A percentile compares a stretch with the other conserved stretches of the same genome.
Evolutionary conservation across 2,888 invertebrate species (phyloP).

Genomic region (Lampropteryx suffumata): DNA sequence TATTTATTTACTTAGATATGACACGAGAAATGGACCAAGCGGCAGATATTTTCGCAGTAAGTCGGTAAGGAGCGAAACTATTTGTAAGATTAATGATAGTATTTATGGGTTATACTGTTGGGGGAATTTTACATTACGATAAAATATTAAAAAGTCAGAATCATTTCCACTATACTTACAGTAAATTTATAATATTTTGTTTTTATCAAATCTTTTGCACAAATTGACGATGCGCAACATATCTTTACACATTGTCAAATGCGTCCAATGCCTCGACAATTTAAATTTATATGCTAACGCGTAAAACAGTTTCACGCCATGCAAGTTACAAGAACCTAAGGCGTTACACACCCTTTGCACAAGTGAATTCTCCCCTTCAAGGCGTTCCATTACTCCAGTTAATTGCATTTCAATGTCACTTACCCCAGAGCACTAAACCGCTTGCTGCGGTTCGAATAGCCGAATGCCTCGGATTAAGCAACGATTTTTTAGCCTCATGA

Average conservation of each 20-base stretch:
- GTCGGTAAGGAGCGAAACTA: conserved; percentile 29
- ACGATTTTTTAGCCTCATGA: not conserved
- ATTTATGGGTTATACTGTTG: conserved; percentile 8
- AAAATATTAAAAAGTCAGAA: conserved; percentile 7
- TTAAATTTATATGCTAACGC: conserved; percentile 20
- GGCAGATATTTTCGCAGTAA: conserved; percentile 32
- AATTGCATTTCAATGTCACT: conserved; percentile 30
- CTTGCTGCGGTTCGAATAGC: conserved; percentile 3
- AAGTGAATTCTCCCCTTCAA: conserved; percentile 23
- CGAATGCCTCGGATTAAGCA: not conserved
- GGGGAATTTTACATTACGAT: conserved; percentile 13
- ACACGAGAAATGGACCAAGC: conserved; percentile 34
- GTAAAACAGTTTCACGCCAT: conserved; percentile 12
- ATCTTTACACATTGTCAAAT: no score
- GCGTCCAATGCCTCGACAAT: no score
- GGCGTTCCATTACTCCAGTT: conserved; percentile 23
- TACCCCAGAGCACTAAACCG: conserved; percentile 17
- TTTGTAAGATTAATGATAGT: conserved; percentile 27
- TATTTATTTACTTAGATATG: conserved; percentile 43
- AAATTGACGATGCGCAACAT: no score
- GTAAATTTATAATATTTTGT: no score
- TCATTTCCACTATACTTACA: not conserved
- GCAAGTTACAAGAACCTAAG: conserved; percentile 14
- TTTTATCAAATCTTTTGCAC: no score
- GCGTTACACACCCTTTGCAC: conserved; percentile 20